Percentiles rank a stretch among this genome's conserved stretches.
phyloP scores from a whole-genome alignment of 35 echinoderm and acorn worm species.

The Heliocidaris erythrogramma region DNA sequence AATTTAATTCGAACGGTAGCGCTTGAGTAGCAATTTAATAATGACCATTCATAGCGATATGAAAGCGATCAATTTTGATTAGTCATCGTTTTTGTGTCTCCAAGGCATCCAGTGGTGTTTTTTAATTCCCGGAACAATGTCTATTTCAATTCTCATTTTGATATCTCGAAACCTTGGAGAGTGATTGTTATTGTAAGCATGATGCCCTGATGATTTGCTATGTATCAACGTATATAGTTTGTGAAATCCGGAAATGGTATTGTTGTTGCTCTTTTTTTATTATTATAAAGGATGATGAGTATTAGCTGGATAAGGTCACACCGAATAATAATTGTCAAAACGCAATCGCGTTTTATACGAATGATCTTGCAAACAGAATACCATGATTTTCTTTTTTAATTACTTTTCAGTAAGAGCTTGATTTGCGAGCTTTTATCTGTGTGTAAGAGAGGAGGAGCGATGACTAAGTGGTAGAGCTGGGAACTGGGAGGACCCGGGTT shows the following conservation, averaged over 20 bases:
- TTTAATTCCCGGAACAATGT: background rate
- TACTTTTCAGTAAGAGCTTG: no score
- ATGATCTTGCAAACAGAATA: no score
- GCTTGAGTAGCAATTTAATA: background rate
- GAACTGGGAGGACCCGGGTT: no score
- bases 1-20: background rate
- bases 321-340: background rate
- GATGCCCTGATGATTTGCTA: background rate
- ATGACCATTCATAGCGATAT: background rate
- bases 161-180: background rate
- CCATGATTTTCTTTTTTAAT: no score
- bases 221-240: background rate
- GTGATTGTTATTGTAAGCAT: background rate
- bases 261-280: background rate
- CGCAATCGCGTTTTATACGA: background rate
- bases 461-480: no score
- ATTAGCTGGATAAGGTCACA: background rate
- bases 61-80: background rate
- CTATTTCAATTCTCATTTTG: background rate
- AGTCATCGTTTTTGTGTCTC: background rate
- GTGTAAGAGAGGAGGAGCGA: no score
- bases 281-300: background rate
- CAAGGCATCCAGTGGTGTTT: background rate
- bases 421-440: no score
- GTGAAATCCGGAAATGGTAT: background rate